These are phyloP conservation scores for Brachynemurus nebulosus DNA, from an alignment of 2,888 invertebrate species.

Conservation along the genomic window DNA sequence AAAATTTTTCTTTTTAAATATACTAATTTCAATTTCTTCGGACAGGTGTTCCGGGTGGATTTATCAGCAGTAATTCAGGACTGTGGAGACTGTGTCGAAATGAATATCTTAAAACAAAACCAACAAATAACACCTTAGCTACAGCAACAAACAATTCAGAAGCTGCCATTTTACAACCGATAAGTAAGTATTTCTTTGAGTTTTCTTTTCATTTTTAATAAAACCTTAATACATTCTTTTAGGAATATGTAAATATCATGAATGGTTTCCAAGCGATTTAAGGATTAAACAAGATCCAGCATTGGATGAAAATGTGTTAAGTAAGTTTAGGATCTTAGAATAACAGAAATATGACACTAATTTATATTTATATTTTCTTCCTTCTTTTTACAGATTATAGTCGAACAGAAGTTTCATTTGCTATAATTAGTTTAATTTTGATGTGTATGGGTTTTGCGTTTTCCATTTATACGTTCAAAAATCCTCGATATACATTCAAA, in stretches of 20 bases:
- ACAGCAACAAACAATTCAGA: constrained; percentile 13
- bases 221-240: constrained; percentile 18
- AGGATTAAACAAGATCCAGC: constrained; percentile 35
- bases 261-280: constrained; percentile 40
- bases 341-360: not conserved
- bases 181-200: not conserved
- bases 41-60: constrained; percentile 43
- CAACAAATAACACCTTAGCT: constrained; percentile 18
- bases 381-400: constrained; percentile 63
- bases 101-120: constrained; percentile 29
- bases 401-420: constrained; percentile 71
- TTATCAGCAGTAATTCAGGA: constrained; percentile 54
- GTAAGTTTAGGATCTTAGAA: constrained; percentile 37
- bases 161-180: constrained; percentile 14
- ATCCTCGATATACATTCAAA: constrained; percentile 81
- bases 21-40: too few species aligned
- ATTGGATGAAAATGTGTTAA: constrained; percentile 38
- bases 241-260: constrained; percentile 43
- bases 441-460: constrained; percentile 72
- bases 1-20: too few species aligned
- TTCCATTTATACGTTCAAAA: constrained; percentile 69
- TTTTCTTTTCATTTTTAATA: not conserved
- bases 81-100: constrained; percentile 50
- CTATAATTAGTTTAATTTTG: constrained; percentile 64
- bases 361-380: constrained; percentile 7